These are phyloP conservation scores for Sakesphorus luctuosus DNA, from an alignment of 2,113 vertebrate genomes.

Conservation along the genomic window DNA sequence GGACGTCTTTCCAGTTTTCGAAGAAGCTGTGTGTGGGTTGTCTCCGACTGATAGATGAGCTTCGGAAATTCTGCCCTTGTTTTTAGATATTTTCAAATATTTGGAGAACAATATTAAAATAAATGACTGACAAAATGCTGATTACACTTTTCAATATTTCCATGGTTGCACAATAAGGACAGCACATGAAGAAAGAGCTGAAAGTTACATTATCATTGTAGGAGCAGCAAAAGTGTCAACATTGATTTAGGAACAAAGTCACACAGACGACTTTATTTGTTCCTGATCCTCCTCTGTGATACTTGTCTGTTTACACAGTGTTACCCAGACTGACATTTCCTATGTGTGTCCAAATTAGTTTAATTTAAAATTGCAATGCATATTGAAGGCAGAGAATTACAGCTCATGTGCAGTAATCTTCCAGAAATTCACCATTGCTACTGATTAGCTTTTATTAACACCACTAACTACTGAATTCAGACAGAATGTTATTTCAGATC, in stretches of 20 bases:
- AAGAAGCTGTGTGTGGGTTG: constrained; percentile 27
- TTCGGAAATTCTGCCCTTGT: constrained; percentile 16
- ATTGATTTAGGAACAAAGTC: constrained; percentile 64
- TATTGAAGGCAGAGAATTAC: constrained; percentile 68
- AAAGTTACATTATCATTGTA: constrained; percentile 30
- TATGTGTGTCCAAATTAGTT: constrained; percentile 62
- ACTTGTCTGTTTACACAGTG: constrained; percentile 50
- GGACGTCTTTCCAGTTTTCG: background rate
- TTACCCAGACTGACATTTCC: constrained; percentile 63
- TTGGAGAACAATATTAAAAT: constrained; percentile 37
- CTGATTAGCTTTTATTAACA: constrained; percentile 72
- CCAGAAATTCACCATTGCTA: constrained; percentile 61
- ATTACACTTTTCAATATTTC: constrained; percentile 23
- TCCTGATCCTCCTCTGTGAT: constrained; percentile 55
- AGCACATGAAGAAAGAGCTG: background rate
- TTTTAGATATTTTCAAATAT: constrained; percentile 54
- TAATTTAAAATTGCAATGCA: constrained; percentile 68
- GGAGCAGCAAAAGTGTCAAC: constrained; percentile 60
- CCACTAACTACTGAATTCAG: constrained; percentile 51
- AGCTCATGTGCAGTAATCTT: constrained; percentile 29
- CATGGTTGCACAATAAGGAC: background rate
- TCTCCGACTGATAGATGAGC: background rate
- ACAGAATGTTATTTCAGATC: constrained; percentile 64
- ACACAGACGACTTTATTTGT: constrained; percentile 46
- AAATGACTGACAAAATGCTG: constrained; percentile 37